A percentile compares a stretch with the other conserved stretches of the same genome.
Evolutionary conservation across 2,113 vertebrate species (phyloP).

Genomic region (Pycnonotus jocosus): DNA sequence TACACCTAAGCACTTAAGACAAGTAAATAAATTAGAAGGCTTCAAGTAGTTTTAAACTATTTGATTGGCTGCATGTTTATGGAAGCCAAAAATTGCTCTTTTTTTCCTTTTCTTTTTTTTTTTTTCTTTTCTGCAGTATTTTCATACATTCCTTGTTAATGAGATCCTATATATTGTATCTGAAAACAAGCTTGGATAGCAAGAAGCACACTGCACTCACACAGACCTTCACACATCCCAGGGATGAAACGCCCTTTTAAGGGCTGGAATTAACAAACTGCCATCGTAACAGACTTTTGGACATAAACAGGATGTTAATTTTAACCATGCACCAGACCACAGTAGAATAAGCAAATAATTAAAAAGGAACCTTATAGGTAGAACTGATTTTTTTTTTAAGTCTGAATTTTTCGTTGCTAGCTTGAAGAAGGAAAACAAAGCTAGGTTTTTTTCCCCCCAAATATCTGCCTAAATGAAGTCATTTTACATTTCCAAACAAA

Average conservation of each 20-base stretch:
- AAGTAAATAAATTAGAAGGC: neutral
- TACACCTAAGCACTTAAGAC: neutral
- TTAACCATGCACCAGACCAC: neutral
- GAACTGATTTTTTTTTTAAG: neutral
- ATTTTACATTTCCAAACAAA: conserved; percentile 9
- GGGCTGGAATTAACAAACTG: neutral
- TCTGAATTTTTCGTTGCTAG: neutral
- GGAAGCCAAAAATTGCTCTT: neutral
- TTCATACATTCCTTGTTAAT: neutral
- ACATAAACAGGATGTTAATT: neutral
- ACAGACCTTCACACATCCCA: neutral
- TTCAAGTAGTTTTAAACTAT: neutral
- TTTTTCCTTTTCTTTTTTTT: neutral
- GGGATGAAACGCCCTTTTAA: neutral
- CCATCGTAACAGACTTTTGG: neutral
- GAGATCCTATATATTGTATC: neutral
- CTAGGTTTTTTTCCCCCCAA: neutral
- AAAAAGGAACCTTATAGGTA: neutral
- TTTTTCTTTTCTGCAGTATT: neutral
- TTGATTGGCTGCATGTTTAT: neutral
- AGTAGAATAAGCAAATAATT: neutral
- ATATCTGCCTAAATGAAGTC: neutral
- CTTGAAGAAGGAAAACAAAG: neutral
- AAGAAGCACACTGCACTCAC: neutral
- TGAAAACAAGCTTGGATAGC: neutral